These are phyloP conservation scores for Hoplodrina ambigua DNA, from an alignment of 2,888 invertebrate genomes.

Conservation along the genomic window DNA sequence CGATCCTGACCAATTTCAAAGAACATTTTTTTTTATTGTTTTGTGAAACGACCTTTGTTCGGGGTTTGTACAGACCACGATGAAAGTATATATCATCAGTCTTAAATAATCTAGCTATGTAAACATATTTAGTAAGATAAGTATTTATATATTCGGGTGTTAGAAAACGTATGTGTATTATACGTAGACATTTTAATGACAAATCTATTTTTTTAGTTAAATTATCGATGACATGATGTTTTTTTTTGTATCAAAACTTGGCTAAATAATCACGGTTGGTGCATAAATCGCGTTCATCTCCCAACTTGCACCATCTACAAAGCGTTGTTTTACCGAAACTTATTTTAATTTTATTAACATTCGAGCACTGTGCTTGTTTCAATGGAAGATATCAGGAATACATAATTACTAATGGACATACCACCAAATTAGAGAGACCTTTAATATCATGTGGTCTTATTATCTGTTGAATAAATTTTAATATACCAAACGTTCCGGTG, in stretches of 20 bases:
- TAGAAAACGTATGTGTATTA: neutral
- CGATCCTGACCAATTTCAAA: constrained; percentile 20
- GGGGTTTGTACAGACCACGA: neutral
- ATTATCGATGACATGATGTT: too few species aligned
- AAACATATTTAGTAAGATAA: neutral
- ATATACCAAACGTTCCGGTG: constrained; percentile 59
- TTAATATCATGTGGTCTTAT: constrained; percentile 64
- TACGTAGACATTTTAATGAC: neutral
- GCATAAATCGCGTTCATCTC: constrained; percentile 30
- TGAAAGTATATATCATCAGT: neutral
- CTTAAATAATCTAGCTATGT: neutral
- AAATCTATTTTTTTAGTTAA: too few species aligned
- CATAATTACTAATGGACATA: constrained; percentile 76
- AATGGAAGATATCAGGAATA: constrained; percentile 73
- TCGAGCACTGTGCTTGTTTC: constrained; percentile 69
- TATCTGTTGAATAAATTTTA: constrained; percentile 69
- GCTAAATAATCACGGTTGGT: neutral
- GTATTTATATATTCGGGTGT: neutral
- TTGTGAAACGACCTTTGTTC: neutral
- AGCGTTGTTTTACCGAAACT: constrained; percentile 70
- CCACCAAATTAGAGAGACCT: constrained; percentile 73
- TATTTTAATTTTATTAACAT: constrained; percentile 79
- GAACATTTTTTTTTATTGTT: neutral
- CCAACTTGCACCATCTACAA: constrained; percentile 58
- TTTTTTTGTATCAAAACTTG: too few species aligned